Evolutionary conservation across 2,888 invertebrate genomes (phyloP).

Genomic region (Nomada lathburiana): DNA sequence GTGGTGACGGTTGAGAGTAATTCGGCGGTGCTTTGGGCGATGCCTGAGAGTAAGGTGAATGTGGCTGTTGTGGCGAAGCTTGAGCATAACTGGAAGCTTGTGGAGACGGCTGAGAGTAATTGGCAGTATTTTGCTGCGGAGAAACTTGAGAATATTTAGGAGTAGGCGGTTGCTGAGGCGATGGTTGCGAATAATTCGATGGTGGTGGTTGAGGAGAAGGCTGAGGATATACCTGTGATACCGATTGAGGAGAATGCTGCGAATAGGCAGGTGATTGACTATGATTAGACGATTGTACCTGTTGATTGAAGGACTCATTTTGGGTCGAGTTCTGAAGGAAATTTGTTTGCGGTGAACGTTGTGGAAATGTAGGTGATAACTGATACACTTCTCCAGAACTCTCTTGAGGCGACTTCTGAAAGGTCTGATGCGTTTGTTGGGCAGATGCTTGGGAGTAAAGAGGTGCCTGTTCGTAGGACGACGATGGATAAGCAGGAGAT

Average conservation of each 20-base stretch:
- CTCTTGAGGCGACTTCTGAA: conserved; percentile 78
- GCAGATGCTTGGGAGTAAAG: conserved; percentile 79
- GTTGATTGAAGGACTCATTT: conserved; percentile 61
- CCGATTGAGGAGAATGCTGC: conserved; percentile 75
- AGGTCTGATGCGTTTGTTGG: conserved; percentile 74
- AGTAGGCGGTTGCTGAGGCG: conserved; percentile 61
- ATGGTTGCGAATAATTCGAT: conserved; percentile 73
- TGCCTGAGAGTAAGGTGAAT: conserved; percentile 71
- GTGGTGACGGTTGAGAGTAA: conserved; percentile 83
- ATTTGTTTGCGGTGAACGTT: conserved; percentile 74
- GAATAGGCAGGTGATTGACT: conserved; percentile 74
- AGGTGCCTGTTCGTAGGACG: conserved; percentile 81
- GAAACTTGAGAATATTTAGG: conserved; percentile 73
- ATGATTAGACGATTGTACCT: conserved; percentile 64
- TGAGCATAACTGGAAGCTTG: conserved; percentile 79
- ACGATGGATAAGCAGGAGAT: conserved; percentile 87
- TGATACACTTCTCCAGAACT: conserved; percentile 70
- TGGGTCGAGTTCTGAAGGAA: conserved; percentile 73
- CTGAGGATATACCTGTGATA: conserved; percentile 81
- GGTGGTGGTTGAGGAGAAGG: conserved; percentile 78
- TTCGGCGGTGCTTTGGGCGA: conserved; percentile 83
- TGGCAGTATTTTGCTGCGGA: conserved; percentile 77
- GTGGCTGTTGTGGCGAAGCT: conserved; percentile 77
- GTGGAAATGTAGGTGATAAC: conserved; percentile 74
- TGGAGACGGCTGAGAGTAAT: conserved; percentile 75